These are phyloP conservation scores for Dryoscopus gambensis DNA, from an alignment of 2,113 vertebrate species.

Conservation along the genomic window DNA sequence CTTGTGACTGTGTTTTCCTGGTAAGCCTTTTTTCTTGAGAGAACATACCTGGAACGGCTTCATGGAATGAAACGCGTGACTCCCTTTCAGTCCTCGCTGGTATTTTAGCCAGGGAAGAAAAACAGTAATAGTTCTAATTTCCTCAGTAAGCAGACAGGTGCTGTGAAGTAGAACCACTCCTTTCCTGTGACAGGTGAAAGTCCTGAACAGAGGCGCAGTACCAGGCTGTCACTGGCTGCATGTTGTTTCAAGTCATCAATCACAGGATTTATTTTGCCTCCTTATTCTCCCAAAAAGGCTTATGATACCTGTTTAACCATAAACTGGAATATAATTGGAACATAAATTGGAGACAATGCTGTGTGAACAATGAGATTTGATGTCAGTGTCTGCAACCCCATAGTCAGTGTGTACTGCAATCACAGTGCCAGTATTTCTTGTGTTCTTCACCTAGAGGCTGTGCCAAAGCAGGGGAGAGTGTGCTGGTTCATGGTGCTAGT, in stretches of 20 bases:
- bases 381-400: background rate
- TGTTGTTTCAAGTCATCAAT: background rate
- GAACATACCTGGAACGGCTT: background rate
- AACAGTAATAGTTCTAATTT: background rate
- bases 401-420: background rate
- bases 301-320: background rate
- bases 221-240: background rate
- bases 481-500: constrained; percentile 92
- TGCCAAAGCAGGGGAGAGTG: constrained; percentile 80
- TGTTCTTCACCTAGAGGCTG: constrained; percentile 71
- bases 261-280: background rate
- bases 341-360: background rate
- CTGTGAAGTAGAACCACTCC: background rate
- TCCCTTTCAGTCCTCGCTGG: background rate
- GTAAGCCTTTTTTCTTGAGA: background rate
- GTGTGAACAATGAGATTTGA: background rate
- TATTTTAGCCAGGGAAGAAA: background rate
- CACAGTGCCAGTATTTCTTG: background rate
- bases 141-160: background rate
- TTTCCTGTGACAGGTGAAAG: background rate
- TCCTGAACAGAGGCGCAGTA: background rate
- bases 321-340: background rate
- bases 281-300: background rate
- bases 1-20: background rate
- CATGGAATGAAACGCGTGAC: rapidly evolving